Evolutionary conservation across 2,888 invertebrate genomes (phyloP), one percentile per base, ranked within the genome.

Genomic region (Mongoloraphidia duomilia): DNA sequence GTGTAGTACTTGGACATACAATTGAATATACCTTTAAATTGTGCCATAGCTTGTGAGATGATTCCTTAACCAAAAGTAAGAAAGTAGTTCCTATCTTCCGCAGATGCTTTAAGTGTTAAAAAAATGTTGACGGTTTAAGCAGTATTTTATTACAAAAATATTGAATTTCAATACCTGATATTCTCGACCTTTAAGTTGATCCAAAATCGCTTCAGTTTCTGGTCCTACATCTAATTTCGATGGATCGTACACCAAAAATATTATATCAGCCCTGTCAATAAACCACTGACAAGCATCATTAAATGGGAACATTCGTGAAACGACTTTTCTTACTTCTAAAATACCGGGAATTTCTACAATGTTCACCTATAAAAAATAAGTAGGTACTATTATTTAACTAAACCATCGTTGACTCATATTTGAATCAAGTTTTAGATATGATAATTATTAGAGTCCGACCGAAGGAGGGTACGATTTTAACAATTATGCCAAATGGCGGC

Each of bases 271-370:
- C 53, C 93, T 79, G 69, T 94, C 93, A 61, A 94, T 93, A 71
- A 95, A 94, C 94, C 94, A 95, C 67, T 93, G 92, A 64, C 92
- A 92, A 44, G 92, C 94, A 64, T 94, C 93, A 64, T 93, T 93
- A 71, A 93, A 93, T 47, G 94, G 92, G 63, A 94, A 94, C 51
- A 91, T 79, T 47, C 93, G 79, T 46, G 93, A 92, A 46, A 91
- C 87, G 72, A 91, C 90, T 67, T 93, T 91, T 56, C 91, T 79
- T 52, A 91, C 90, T 75, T 95, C 94, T 60, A 94, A 72, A 60
- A 95, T 93, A 54, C 94, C 94, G 51, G 94, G 94, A 63, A 93
- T 94, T 74, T 95, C 95, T 45, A 95, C 91, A 61, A 95, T 85
- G 65, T 92, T 94, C 33, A 93, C 86, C 92, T 92, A 63, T 10